Conservation (phyloP, 1,140 invertebrate species). For the Doryteuthis pealeii region DNA sequence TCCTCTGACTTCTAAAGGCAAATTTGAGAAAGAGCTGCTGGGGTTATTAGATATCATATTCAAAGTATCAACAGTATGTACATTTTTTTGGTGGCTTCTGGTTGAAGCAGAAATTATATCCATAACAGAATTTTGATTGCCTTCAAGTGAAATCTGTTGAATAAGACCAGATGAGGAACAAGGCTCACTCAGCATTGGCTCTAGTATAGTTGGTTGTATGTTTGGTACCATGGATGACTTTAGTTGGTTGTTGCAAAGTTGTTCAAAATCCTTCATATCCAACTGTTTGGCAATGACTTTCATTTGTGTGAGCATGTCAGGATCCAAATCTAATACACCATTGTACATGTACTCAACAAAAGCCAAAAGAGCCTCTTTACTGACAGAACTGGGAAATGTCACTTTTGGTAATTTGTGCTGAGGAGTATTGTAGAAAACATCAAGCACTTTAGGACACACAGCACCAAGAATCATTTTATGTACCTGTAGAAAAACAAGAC, state of each 20-base stretch:
- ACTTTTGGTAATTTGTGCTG: background rate
- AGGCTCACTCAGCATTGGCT: background rate
- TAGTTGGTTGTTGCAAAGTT: background rate
- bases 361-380: background rate
- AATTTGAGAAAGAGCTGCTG: background rate
- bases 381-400: background rate
- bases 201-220: background rate
- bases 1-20: background rate
- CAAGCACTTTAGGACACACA: background rate
- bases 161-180: background rate
- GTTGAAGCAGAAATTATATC: no score
- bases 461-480: constrained; percentile 1
- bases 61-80: background rate
- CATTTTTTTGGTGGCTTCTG: background rate
- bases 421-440: background rate
- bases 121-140: no score
- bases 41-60: background rate
- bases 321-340: background rate
- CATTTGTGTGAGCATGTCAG: background rate
- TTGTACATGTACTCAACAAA: background rate
- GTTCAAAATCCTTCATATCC: constrained; percentile 2
- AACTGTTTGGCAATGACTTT: background rate
- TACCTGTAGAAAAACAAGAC: background rate
- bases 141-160: background rate
- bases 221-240: background rate